Evolutionary conservation across 1,140 invertebrate species (phyloP), one percentile per base, ranked within the genome.

Genomic region (Stegodyphus mimosarum): DNA sequence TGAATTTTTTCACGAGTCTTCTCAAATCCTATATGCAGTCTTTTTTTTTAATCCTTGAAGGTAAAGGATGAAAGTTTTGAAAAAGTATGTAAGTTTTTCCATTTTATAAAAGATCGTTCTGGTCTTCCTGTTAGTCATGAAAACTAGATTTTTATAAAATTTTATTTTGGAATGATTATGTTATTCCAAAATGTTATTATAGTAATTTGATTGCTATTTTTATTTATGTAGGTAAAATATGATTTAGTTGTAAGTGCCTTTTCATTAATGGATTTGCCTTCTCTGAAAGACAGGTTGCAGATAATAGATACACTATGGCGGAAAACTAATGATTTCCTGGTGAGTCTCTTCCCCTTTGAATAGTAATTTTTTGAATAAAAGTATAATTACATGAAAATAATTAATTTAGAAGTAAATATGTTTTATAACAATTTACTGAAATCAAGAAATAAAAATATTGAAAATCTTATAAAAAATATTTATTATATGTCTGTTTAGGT

Each of bases 181-280:
- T 15, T 10, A 10, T 60, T 60, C 15, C 55, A 15, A 10, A 60
- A 9, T 15, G 33, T 2, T 2, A 60, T 60, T 60, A 9, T 10
- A 15, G 9, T 60, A 60, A 60, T 9, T 60, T 60, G 9, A 60
- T 60, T 60, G 15, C 5, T 60, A 10, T 60, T 60, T 10, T 60
- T 83, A 17, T 17, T 3, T 11, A 11, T 72, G 81, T 88, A 95
- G 93, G 91, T 91, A 6, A 91, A 92, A 88, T 97, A 95, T 89
- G 94, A 96, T 90, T 90, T 98, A 69, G 95, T 97, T 48, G 91
- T 97, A 18, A 94, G 94, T 87, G 94, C 96, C 7, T 96, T 94
- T 89, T 93, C 95, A 2, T 91, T 98, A 70, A 92, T 97, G 81
- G 97, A 98, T 90, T 89, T 97, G 74, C 94, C 94, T 7, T 92